A percentile compares a stretch with the other conserved stretches of the same genome.
Evolutionary conservation across 2,797 vertebrate species (phyloP).

Genomic region (Pampus argenteus): DNA sequence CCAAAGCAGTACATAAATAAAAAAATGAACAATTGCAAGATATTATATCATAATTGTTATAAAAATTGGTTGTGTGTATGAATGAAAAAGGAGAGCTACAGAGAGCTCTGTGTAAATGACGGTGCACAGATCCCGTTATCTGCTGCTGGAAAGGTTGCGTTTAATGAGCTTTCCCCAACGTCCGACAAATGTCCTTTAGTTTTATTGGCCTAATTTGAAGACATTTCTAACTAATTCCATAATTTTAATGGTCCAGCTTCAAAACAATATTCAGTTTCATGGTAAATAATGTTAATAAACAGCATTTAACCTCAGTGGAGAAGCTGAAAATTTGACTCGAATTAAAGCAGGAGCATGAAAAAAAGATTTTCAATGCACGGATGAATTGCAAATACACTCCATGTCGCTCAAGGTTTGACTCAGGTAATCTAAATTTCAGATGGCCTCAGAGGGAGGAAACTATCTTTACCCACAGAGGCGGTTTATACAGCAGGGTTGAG

Average conservation of each 20-base stretch:
- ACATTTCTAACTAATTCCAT: not conserved
- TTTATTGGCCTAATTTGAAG: not conserved
- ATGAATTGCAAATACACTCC: not conserved
- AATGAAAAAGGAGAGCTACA: too few relatives aligned
- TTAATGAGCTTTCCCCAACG: not conserved
- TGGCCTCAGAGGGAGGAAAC: not conserved
- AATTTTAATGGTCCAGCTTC: not conserved
- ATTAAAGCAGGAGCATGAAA: not conserved
- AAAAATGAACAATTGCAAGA: too few relatives aligned
- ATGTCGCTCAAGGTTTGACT: not conserved
- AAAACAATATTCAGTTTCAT: not conserved
- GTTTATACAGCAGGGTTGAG: not conserved
- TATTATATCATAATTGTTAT: too few relatives aligned
- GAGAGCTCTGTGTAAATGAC: too few relatives aligned
- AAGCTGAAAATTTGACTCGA: not conserved
- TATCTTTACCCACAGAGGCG: not conserved
- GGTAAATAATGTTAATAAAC: too few relatives aligned
- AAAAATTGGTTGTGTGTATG: too few relatives aligned
- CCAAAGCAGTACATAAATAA: too few relatives aligned
- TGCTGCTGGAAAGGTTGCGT: not conserved
- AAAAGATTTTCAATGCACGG: not conserved
- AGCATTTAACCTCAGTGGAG: not conserved
- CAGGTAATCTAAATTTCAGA: slow-evolving; percentile 8
- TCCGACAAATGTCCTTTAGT: not conserved
- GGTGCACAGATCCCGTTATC: too few relatives aligned